Evolutionary conservation across 64 coral and sea anemone genomes (phyloP).

Genomic region (Dendronephthya gigantea): DNA sequence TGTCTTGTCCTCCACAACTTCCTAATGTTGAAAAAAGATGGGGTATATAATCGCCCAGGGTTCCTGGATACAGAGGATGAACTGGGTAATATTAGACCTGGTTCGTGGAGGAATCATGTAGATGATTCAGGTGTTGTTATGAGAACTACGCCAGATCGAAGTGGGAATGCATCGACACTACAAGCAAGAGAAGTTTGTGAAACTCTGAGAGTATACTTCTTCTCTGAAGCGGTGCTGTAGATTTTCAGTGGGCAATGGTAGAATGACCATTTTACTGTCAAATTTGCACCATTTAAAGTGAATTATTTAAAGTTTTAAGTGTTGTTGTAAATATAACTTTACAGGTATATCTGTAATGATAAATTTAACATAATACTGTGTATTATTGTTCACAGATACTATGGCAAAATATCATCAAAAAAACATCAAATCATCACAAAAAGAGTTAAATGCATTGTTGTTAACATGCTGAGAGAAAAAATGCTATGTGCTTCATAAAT

Average conservation of each 20-base stretch:
- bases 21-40: constrained; percentile 40
- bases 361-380: too few relatives aligned
- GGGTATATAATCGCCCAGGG: constrained; percentile 29
- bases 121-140: constrained; percentile 6
- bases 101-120: constrained; percentile 16
- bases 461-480: too few relatives aligned
- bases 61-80: constrained; percentile 40
- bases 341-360: too few relatives aligned
- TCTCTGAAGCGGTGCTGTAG: constrained; percentile 20
- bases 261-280: background rate
- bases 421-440: too few relatives aligned
- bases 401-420: too few relatives aligned
- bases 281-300: too few relatives aligned
- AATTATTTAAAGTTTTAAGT: too few relatives aligned
- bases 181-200: constrained; percentile 31
- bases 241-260: constrained; percentile 36
- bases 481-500: too few relatives aligned
- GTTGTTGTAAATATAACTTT: too few relatives aligned
- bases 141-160: background rate
- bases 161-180: constrained; percentile 23
- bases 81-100: constrained; percentile 12
- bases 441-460: too few relatives aligned
- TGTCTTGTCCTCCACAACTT: constrained; percentile 29
- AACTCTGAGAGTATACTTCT: constrained; percentile 31
- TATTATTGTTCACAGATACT: too few relatives aligned